Evolutionary conservation across 2,888 invertebrate species (phyloP).

Genomic region (Dynastes grantii): DNA sequence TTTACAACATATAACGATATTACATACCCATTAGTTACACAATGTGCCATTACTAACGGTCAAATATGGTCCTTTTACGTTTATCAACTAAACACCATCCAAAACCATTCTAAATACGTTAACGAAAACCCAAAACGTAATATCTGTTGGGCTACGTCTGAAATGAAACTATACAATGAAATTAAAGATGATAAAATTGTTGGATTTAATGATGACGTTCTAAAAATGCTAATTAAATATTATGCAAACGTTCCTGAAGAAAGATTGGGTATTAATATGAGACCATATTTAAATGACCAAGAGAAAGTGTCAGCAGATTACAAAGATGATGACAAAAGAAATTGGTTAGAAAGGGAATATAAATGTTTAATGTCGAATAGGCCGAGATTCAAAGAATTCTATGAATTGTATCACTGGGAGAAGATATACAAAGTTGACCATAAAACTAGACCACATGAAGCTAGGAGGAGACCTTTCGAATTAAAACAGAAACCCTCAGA

Average conservation of each 20-base stretch:
- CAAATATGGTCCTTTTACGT: slow-evolving; percentile 88
- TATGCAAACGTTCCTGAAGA: slow-evolving; percentile 81
- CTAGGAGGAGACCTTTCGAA: slow-evolving; percentile 82
- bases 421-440: slow-evolving; percentile 84
- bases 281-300: slow-evolving; percentile 80
- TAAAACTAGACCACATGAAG: slow-evolving; percentile 80
- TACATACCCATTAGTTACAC: slow-evolving; percentile 92
- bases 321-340: slow-evolving; percentile 78
- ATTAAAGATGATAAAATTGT: slow-evolving; percentile 81
- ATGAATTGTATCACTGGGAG: slow-evolving; percentile 88
- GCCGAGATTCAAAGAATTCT: slow-evolving; percentile 75
- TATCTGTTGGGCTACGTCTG: slow-evolving; percentile 84
- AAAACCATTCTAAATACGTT: slow-evolving; percentile 77
- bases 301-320: slow-evolving; percentile 79
- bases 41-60: slow-evolving; percentile 92
- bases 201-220: slow-evolving; percentile 86
- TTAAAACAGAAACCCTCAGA: slow-evolving; percentile 75
- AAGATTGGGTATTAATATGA: slow-evolving; percentile 76
- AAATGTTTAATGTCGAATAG: slow-evolving; percentile 82
- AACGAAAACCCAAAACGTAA: slow-evolving; percentile 82
- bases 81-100: slow-evolving; percentile 93
- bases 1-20: slow-evolving; percentile 93
- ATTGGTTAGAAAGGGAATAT: slow-evolving; percentile 80
- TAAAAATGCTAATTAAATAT: slow-evolving; percentile 82
- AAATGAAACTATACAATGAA: slow-evolving; percentile 82